Evolutionary conservation across 37 sponge, comb jelly and placozoan genomes (phyloP).

Genomic region (Agelas oroides): DNA sequence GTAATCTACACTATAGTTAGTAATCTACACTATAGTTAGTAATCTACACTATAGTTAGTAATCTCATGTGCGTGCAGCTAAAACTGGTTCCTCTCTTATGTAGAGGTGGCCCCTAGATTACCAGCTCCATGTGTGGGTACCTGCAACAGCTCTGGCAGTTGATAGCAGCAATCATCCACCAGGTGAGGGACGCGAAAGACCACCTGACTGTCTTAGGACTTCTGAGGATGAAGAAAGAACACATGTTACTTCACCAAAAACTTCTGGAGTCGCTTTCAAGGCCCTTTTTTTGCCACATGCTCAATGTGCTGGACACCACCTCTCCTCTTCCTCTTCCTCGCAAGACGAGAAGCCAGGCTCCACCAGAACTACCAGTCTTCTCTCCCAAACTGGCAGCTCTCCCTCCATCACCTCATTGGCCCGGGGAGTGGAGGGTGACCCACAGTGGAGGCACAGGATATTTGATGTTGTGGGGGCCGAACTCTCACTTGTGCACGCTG

Average conservation of each 20-base stretch:
- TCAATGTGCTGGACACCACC: not conserved
- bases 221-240: too few relatives aligned
- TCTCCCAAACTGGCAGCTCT: too few relatives aligned
- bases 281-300: not conserved
- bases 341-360: not conserved
- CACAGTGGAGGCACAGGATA: not conserved
- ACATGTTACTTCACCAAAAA: too few relatives aligned
- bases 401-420: not conserved
- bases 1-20: too few relatives aligned
- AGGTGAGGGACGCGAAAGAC: not conserved
- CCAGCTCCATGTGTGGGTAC: constrained; percentile 32
- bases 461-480: constrained; percentile 7
- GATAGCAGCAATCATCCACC: not conserved
- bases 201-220: not conserved
- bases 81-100: not conserved
- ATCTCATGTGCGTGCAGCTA: too few relatives aligned
- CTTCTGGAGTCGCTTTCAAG: too few relatives aligned
- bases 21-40: too few relatives aligned
- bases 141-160: not conserved
- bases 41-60: too few relatives aligned
- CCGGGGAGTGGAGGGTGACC: not conserved
- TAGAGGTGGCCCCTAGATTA: constrained; percentile 64
- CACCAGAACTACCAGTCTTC: not conserved
- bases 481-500: not conserved
- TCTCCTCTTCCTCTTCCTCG: not conserved